Conservation (phyloP, 64 coral and sea anemone species). For the Cladopsammia gracilis region DNA sequence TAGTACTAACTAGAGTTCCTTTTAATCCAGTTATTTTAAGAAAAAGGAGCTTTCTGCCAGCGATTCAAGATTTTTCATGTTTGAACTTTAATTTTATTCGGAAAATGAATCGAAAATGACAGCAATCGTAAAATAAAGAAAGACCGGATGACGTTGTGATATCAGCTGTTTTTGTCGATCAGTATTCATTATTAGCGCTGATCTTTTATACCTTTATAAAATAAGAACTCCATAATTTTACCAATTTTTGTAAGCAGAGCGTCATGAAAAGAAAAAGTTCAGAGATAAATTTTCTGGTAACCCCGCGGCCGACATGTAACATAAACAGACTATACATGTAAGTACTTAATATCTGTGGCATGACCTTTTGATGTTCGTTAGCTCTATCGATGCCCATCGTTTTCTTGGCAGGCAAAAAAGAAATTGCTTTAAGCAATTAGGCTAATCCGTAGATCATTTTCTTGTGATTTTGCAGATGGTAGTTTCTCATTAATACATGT, state of each 20-base stretch:
- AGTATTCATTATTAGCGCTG: not conserved
- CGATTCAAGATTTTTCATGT: not conserved
- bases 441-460: no score
- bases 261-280: not conserved
- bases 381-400: no score
- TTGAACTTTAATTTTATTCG: not conserved
- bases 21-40: not conserved
- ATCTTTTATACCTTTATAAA: not conserved
- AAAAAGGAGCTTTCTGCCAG: not conserved
- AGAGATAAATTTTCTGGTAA: no score
- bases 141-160: constrained; percentile 13
- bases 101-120: constrained; percentile 1
- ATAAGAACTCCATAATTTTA: not conserved
- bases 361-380: no score
- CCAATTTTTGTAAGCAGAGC: not conserved
- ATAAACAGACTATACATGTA: no score
- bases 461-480: no score
- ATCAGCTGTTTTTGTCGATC: constrained; percentile 29
- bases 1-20: no score
- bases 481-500: no score
- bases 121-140: not conserved
- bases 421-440: no score
- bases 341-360: no score
- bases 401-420: no score
- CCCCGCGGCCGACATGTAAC: no score